Base-by-base conservation (phyloP, 2,113 vertebrate genomes). In the Phocoena sinus region DNA sequence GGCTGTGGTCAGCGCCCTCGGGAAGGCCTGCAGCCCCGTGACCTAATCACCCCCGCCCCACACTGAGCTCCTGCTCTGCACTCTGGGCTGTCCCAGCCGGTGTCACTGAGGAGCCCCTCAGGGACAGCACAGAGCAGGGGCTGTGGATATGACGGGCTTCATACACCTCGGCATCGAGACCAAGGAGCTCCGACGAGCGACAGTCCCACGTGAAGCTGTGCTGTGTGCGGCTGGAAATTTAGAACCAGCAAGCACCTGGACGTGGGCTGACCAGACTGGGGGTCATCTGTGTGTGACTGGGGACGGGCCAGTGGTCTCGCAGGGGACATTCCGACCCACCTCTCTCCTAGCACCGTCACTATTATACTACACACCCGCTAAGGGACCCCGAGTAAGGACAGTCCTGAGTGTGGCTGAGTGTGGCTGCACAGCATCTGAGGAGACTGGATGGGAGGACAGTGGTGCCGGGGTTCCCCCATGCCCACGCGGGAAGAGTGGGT, bases 381-480 rank as follows among this genome's bases (percentile, higher is more conserved):
- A 68, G 36, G 58, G 74, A 44, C 80, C 0, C n/a, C 1, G 13
- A 15, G 10, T 3, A 10, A 74, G 31, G 38, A 60, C 58, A n/a
- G 9, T 53, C 25, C 63, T 73, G 5, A 0, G 44, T 21, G n/a
- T 71, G 53, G 31, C 90, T 63, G 70, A 81, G 47, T 47, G 50
- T 50, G 50, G 50, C 26, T 9, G 21, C 44, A 9, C 13, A 0
- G 47, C 28, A 76, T 36, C 56, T 47, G 4, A 28, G 33, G 73
- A 56, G 11, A 53, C 53, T 12, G 36, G 50, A 53, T 9, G 1
- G 25, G 36, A 44, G 26, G 50, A 26, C 8, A 5, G 41, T 26
- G 21, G 33, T 14, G 26, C 18, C 23, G 6, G 11, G 6, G 0
- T 4, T 26, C 77, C 33, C 62, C 31, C 0, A 0, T 14, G 44